Evolutionary conservation across 2,797 vertebrate species (phyloP), one percentile per base, ranked within the genome.

Genomic region (Hozukius guyotensis): DNA sequence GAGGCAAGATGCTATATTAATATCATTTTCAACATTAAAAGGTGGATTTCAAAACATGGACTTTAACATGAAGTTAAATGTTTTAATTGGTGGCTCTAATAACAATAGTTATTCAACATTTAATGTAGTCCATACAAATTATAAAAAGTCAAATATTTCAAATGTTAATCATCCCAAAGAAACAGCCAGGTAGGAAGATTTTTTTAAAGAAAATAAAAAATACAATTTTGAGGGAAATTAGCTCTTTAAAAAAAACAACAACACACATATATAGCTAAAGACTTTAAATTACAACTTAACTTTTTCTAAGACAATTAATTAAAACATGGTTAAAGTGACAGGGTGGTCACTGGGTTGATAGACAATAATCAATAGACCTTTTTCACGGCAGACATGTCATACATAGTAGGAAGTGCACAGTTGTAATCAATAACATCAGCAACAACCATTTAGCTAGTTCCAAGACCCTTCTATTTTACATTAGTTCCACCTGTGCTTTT

Each of bases 221-320:
- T 25, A 18, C 5, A 5, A 38, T 38, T 22, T 60, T 31, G 61
- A 16, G 14, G 5, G 2, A 16, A 18, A 52, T 52, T 52, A 52
- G 46, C 46, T n/a, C 8, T n/a, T 20, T 9, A 8, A 49, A 49
- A 52, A 42, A 9, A 8, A 4, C 0, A 6, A n/a, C n/a, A n/a
- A n/a, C 42, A 46, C 3, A 46, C 14, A 46, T 18, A 46, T 46
- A 46, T 46, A 18, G 42, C 42, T 46, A 3, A n/a, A 22, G 3
- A 18, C 10, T 29, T 42, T 16, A 4, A 27, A 53, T 53, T 36
- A 29, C 18, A 59, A 46, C 1, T 49, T 34, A 3, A 25, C 22
- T 42, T 62, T 38, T 49, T 59, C 7, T 34, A 13, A 52, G 29
- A 3, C 2, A 59, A 1, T 65, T 16, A 11, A 60, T 72, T 38